Conservation (phyloP, 2,797 vertebrate species). For the Menidia menidia region DNA sequence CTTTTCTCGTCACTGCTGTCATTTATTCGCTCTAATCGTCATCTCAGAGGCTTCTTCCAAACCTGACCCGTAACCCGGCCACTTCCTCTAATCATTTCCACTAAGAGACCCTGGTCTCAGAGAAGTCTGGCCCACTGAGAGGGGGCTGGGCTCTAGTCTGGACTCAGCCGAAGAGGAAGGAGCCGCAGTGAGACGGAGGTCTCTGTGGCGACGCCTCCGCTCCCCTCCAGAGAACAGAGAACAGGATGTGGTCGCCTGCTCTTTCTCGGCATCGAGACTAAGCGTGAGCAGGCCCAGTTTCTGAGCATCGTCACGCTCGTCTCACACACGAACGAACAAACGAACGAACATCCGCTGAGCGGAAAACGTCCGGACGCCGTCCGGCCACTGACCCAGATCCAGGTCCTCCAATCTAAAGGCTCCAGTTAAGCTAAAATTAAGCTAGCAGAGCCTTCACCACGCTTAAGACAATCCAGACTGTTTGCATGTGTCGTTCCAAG, state of each 20-base stretch:
- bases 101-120: neutral
- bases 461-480: too few species aligned
- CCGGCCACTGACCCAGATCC: too few species aligned
- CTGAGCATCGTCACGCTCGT: conserved; percentile 9
- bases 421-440: too few species aligned
- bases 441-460: too few species aligned
- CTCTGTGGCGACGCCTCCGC: conserved; percentile 35
- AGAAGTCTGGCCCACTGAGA: neutral
- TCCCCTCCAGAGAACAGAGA: conserved; percentile 69
- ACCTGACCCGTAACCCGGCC: conserved; percentile 17
- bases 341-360: conserved; percentile 20
- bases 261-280: neutral
- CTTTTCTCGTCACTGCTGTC: too few species aligned
- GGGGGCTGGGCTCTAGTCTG: too few species aligned
- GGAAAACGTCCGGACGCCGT: too few species aligned
- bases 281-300: conserved; percentile 33
- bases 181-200: conserved; percentile 12
- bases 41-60: conserved; percentile 20
- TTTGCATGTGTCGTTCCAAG: too few species aligned
- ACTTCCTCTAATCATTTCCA: conserved; percentile 21
- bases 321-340: neutral
- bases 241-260: conserved; percentile 78
- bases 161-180: conserved; percentile 10
- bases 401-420: too few species aligned
- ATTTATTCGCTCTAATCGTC: too few species aligned